phyloP scores from a whole-genome alignment of 2,113 vertebrate species.

The Marcusenius ussheri region DNA sequence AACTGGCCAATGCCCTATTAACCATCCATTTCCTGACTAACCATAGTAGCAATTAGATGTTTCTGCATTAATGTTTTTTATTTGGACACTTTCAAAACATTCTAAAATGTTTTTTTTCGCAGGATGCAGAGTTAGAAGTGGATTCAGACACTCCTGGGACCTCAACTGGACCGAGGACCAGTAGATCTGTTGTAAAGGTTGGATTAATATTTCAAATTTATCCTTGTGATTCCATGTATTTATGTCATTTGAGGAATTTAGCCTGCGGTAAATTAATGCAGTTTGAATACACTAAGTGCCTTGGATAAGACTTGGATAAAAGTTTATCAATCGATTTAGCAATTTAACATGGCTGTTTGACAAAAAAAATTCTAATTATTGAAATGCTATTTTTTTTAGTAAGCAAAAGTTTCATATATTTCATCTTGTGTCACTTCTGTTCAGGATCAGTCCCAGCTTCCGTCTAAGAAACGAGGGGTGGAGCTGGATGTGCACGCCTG shows the following conservation, averaged over 20 bases:
- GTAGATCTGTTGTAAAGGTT: conserved; percentile 29
- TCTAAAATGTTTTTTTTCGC: conserved; percentile 22
- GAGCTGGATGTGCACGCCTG: conserved; percentile 66
- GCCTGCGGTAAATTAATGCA: background rate
- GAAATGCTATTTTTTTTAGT: background rate
- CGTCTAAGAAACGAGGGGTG: conserved; percentile 51
- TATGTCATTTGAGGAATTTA: background rate
- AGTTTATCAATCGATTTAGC: background rate
- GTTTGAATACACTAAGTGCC: background rate
- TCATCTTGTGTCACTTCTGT: background rate
- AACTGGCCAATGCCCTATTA: background rate
- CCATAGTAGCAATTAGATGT: background rate
- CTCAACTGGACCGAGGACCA: conserved; percentile 79
- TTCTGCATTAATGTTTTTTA: background rate
- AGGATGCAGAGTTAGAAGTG: conserved; percentile 75
- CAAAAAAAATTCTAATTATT: background rate
- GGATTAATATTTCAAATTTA: background rate
- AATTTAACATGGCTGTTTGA: background rate
- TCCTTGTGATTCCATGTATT: background rate
- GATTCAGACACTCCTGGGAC: conserved; percentile 94
- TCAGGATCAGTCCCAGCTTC: conserved; percentile 31
- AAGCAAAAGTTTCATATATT: background rate
- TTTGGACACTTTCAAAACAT: background rate
- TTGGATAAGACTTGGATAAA: background rate
- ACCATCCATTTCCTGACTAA: background rate